Evolutionary conservation across 2,113 vertebrate species (phyloP).

Genomic region (Phasianus colchicus): DNA sequence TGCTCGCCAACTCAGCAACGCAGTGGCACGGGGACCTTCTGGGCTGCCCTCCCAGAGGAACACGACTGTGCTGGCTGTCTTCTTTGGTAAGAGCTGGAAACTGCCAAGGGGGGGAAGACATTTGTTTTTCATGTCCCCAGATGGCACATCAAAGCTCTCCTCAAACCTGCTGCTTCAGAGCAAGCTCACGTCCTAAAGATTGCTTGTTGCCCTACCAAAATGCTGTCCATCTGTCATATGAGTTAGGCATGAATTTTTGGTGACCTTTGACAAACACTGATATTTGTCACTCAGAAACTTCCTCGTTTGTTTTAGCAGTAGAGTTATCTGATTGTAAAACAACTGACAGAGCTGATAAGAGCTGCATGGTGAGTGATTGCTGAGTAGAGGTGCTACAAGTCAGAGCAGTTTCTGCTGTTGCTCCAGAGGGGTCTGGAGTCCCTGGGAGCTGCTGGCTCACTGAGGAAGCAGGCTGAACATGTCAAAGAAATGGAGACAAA

Average conservation of each 20-base stretch:
- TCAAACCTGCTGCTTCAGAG: not conserved
- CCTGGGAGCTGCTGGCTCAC: not conserved
- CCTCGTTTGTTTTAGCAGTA: not conserved
- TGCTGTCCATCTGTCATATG: not conserved
- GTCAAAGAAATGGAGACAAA: not conserved
- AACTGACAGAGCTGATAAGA: rapidly evolving
- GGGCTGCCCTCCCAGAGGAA: conserved; percentile 83
- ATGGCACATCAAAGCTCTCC: rapidly evolving
- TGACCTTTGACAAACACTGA: not conserved
- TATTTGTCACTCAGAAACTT: not conserved
- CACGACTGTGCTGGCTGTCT: conserved; percentile 88
- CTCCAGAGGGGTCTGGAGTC: not conserved
- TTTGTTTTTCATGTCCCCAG: not conserved
- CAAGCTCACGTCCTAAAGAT: not conserved
- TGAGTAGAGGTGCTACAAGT: not conserved
- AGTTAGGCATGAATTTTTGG: rapidly evolving
- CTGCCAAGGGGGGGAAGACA: rapidly evolving
- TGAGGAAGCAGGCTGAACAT: not conserved
- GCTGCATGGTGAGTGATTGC: rapidly evolving
- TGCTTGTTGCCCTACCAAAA: not conserved
- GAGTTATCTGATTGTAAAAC: not conserved
- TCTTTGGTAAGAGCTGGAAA: conserved; percentile 86
- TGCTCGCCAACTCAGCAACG: conserved; percentile 83
- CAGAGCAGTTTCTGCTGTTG: not conserved
- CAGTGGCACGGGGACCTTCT: conserved; percentile 64